Base-by-base conservation (phyloP, 2,797 vertebrate species). In the Chaunax sp. region DNA sequence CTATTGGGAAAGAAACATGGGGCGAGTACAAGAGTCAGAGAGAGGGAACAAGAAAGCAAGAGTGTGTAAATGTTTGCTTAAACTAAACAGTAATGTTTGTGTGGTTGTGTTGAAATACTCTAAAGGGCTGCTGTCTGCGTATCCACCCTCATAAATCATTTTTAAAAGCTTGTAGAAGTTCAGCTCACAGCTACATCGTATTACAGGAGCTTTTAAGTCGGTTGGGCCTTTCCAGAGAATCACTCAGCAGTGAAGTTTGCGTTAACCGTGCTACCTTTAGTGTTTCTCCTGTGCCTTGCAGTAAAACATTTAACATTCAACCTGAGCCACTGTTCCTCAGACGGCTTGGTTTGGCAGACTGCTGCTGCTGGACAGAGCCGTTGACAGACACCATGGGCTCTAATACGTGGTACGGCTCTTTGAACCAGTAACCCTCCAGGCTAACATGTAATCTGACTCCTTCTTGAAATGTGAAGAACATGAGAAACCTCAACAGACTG, bases 11-110 rank as follows among this genome's bases (percentile, higher is more conserved):
- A 83, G 68, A 60, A 74, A 77, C 77, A 50, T 56, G 69, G 22
- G 25, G 46, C 0, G 16, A 50, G 30, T 3, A 10, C 14, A 13
- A 15, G 46, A 49, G 62, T 38, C 3, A 55, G 28, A 49, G 73
- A 68, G 43, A 44, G 55, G 18, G 20, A 52, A 33, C 13, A 28
- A 65, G 59, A 67, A 55, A 70, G 56, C 6, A 28, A 50, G 52
- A 56, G 60, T 37, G 66, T 53, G 84, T 38, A 84, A 91, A 91
- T 90, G 77, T 91, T 92, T 89, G 86, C 80, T 80, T 62, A 54
- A 81, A 80, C 74, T 69, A 69, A 85, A 87, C 78, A 78, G 63
- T 53, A 40, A 54, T 82, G 82, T 87, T 85, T 75, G 74, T 68
- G 61, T 51, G 40, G 66, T 61, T 41, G 57, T 74, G 81, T 79